Evolutionary conservation across 2,113 vertebrate species (phyloP), one percentile per base, ranked within the genome.

Genomic region (Neopipo cinnamomea): DNA sequence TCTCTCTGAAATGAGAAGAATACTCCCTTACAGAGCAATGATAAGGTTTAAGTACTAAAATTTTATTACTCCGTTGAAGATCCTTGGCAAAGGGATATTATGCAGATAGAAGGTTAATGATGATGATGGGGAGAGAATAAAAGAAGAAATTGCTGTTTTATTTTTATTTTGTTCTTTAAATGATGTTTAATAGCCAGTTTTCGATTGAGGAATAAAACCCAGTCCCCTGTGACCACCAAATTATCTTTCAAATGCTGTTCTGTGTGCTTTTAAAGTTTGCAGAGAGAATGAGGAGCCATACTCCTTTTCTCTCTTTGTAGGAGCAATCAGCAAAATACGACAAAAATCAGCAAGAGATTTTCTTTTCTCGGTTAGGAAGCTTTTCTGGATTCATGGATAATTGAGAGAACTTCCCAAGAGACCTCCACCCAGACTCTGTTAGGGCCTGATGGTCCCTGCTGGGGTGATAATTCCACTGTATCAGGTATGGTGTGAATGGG

Each of bases 91-190:
- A 93, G 86, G 58, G 84, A 66, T 89, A 76, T 94, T 91, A 92
- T 59, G 73, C 77, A 94, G 93, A 93, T 94, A 96, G 95, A 93
- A 96, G 94, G 93, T 96, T 96, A 96, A 96, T 96, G 88, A 94
- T 91, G 88, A 94, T 95, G 88, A 81, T 86, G 63, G 90, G 56
- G 79, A 93, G 92, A 85, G 93, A 91, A 92, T 97, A 92, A 96
- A 96, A 94, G 47, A 89, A 89, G 79, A 70, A 95, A 96, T 95
- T 91, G 86, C 88, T 95, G 83, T 42, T 96, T 95, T 96, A 96
- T 92, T 96, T 96, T 93, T 96, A 93, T 93, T 95, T 97, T 94
- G 83, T 92, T 96, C 93, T 94, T 91, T 95, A 95, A 97, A 91
- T 96, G 88, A 82, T 94, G 86, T 93, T 96, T 93, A 95, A 97